phyloP scores from a whole-genome alignment of 2,888 invertebrate genomes.

The Cryptocephalus moraei region DNA sequence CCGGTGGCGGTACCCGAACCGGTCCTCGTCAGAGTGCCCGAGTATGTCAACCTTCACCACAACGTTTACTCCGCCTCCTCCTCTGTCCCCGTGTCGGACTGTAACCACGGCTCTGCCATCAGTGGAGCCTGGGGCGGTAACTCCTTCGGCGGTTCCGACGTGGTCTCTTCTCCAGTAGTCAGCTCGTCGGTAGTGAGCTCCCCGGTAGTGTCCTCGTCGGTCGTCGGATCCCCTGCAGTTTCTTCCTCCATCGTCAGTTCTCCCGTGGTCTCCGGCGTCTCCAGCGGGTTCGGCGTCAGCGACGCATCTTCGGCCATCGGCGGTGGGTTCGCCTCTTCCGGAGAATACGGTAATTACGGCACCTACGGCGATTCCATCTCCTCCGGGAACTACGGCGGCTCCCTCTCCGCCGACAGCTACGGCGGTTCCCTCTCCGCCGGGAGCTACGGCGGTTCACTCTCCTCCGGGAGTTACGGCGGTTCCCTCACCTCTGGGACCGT shows the following conservation, averaged over 20 bases:
- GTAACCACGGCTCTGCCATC: not conserved
- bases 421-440: not conserved
- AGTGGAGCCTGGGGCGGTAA: not conserved
- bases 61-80: conserved; percentile 3
- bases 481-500: not conserved
- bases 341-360: not conserved
- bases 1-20: conserved; percentile 21
- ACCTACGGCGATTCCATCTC: not conserved
- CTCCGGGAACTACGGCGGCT: conserved; percentile 1
- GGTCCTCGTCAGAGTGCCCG: conserved; percentile 21
- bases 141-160: not conserved
- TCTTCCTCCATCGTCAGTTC: not conserved
- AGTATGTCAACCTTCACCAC: conserved; percentile 12
- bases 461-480: not conserved
- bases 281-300: not conserved
- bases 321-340: not conserved
- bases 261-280: not conserved
- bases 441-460: not conserved
- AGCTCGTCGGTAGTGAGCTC: conserved; percentile 1
- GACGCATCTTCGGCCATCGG: not conserved
- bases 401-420: not conserved
- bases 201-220: not conserved
- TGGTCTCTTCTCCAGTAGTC: not conserved
- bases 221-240: not conserved
- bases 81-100: not conserved